These are phyloP conservation scores for Morone saxatilis DNA, from an alignment of 2,113 vertebrate genomes.

Conservation along the genomic window DNA sequence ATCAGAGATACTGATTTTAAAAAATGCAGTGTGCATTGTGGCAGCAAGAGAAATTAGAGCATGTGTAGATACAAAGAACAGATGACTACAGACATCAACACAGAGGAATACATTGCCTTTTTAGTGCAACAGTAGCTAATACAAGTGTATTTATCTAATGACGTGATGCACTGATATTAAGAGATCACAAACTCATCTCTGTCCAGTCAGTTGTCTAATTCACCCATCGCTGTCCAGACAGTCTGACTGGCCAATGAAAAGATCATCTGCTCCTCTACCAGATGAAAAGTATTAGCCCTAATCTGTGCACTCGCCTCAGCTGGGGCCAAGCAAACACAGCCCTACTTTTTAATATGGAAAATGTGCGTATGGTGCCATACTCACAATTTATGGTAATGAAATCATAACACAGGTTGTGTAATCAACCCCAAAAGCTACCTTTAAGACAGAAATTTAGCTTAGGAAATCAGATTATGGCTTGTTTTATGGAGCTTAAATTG, in stretches of 20 bases:
- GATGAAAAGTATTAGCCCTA: conserved; percentile 75
- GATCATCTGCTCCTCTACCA: conserved; percentile 55
- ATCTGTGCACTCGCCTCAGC: conserved; percentile 53
- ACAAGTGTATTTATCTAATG: conserved; percentile 11
- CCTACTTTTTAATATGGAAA: conserved; percentile 76
- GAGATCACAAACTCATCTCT: conserved; percentile 19
- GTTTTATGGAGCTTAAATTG: conserved; percentile 22
- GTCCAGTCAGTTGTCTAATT: conserved; percentile 29
- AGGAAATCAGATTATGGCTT: conserved; percentile 38
- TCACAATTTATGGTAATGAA: conserved; percentile 67
- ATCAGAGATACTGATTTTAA: conserved; percentile 37
- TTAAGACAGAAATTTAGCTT: conserved; percentile 15
- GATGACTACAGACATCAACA: neutral
- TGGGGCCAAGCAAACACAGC: conserved; percentile 50
- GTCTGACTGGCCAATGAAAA: conserved; percentile 50
- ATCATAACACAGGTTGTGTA: conserved; percentile 62
- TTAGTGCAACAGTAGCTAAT: conserved; percentile 16
- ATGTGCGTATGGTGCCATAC: conserved; percentile 57
- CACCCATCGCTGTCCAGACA: conserved; percentile 36
- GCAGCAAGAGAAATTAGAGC: conserved; percentile 15
- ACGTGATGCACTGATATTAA: conserved; percentile 20
- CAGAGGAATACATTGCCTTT: conserved; percentile 14
- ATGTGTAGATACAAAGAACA: neutral
- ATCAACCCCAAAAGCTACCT: conserved; percentile 42
- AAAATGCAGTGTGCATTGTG: conserved; percentile 2